Evolutionary conservation across 2,113 vertebrate species (phyloP).

Genomic region (Galemys pyrenaicus): DNA sequence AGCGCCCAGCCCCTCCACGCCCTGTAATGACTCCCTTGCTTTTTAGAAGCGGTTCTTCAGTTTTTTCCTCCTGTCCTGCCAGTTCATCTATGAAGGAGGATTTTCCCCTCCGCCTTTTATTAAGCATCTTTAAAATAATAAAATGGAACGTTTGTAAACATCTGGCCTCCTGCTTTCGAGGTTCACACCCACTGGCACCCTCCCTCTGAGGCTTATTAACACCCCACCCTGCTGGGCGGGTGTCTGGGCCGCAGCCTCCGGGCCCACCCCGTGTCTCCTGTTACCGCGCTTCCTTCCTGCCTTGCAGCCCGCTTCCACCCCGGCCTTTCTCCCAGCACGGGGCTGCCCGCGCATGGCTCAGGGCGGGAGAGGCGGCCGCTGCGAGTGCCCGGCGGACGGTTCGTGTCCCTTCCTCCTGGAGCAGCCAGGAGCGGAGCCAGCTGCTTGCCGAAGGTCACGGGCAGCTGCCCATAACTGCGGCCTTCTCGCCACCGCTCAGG

Average conservation of each 20-base stretch:
- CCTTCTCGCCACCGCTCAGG: not conserved
- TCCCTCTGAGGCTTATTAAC: slow-evolving; percentile 14
- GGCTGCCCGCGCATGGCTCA: slow-evolving; percentile 25
- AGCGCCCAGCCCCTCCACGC: not conserved
- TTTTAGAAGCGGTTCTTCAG: slow-evolving; percentile 57
- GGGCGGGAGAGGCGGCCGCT: not conserved
- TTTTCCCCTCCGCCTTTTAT: not conserved
- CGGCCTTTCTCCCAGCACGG: not conserved
- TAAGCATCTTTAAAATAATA: slow-evolving; percentile 53
- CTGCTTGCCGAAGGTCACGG: not conserved
- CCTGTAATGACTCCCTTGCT: not conserved
- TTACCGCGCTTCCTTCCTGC: not conserved
- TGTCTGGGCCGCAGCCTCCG: not conserved
- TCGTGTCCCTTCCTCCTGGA: not conserved
- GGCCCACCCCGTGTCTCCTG: not conserved
- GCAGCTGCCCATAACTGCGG: not conserved
- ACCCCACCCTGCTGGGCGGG: not conserved
- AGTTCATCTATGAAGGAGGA: slow-evolving; percentile 58
- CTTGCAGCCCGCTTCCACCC: not conserved
- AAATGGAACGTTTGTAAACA: slow-evolving; percentile 35
- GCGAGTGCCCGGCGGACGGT: not conserved
- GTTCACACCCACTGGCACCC: slow-evolving; percentile 58
- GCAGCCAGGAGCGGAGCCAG: not conserved
- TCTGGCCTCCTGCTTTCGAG: slow-evolving; percentile 66
- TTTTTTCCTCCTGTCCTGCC: slow-evolving; percentile 65